Evolutionary conservation across 2,888 invertebrate species (phyloP).

Genomic region (Quadroppia sp.): DNA sequence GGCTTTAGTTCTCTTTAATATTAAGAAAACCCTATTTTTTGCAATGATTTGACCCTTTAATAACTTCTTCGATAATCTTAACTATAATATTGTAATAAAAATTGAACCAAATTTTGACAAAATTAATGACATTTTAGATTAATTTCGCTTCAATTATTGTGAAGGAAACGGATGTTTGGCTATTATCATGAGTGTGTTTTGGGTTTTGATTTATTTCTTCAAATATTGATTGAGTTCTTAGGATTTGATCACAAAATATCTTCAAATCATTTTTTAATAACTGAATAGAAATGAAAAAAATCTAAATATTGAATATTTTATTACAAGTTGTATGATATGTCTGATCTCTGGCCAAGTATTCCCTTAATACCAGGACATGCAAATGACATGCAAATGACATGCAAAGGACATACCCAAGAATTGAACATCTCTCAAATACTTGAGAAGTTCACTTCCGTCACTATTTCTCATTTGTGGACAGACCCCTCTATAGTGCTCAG

Average conservation of each 20-base stretch:
- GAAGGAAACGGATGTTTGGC: conserved; percentile 9
- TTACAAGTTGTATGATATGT: no score
- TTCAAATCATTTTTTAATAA: neutral
- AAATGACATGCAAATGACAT: neutral
- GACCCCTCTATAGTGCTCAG: conserved; percentile 65
- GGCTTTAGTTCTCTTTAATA: neutral
- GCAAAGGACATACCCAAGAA: conserved; percentile 67
- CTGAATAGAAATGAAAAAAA: no score
- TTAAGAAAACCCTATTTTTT: neutral
- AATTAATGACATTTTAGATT: conserved; percentile 18
- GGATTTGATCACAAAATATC: no score
- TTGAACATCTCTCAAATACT: conserved; percentile 75
- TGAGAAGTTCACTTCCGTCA: conserved; percentile 75
- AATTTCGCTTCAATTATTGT: conserved; percentile 18
- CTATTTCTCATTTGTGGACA: conserved; percentile 81
- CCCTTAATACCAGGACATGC: neutral
- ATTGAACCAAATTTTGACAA: conserved; percentile 25
- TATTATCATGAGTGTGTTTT: neutral
- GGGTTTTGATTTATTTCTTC: neutral
- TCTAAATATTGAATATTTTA: no score
- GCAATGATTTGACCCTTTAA: neutral
- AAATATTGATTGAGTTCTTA: neutral
- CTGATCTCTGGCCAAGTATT: no score
- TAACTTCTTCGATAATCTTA: neutral
- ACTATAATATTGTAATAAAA: neutral